Evolutionary conservation across 2,888 invertebrate genomes (phyloP).

Genomic region (Sericinus montela): DNA sequence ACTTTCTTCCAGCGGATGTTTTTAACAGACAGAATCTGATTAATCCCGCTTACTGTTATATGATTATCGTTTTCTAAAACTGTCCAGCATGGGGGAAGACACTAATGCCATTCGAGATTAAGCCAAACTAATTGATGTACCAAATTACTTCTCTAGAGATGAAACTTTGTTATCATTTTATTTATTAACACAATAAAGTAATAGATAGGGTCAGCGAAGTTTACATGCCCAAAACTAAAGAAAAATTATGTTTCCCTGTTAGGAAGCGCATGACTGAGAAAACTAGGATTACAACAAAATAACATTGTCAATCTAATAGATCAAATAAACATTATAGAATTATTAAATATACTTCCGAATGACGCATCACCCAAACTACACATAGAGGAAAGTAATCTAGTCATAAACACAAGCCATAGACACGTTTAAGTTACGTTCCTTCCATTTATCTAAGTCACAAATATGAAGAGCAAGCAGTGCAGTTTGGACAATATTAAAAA

Average conservation of each 20-base stretch:
- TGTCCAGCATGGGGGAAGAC: constrained; percentile 59
- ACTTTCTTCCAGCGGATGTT: constrained; percentile 2
- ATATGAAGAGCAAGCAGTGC: constrained; percentile 38
- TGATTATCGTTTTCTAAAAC: constrained; percentile 21
- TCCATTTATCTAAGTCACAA: constrained; percentile 20
- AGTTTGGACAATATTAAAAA: constrained; percentile 64
- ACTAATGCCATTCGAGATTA: constrained; percentile 59
- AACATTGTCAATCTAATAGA: constrained; percentile 57
- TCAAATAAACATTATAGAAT: constrained; percentile 32
- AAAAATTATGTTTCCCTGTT: constrained; percentile 70
- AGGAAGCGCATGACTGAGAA: constrained; percentile 73
- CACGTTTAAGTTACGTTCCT: constrained; percentile 19
- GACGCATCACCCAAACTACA: constrained; percentile 70
- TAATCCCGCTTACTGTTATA: constrained; percentile 10
- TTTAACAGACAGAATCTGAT: constrained; percentile 18
- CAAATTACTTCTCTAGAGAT: constrained; percentile 64
- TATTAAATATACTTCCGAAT: constrained; percentile 56
- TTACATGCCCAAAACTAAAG: constrained; percentile 77
- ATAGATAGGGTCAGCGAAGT: constrained; percentile 70
- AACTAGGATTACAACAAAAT: constrained; percentile 60
- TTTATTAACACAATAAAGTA: constrained; percentile 50
- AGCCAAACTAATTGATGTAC: constrained; percentile 76
- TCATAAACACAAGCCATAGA: constrained; percentile 24
- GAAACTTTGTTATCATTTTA: constrained; percentile 48
- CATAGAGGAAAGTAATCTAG: constrained; percentile 28